Evolutionary conservation across 2,113 vertebrate genomes (phyloP), one percentile per base, ranked within the genome.

Genomic region (Macroglossus sobrinus): DNA sequence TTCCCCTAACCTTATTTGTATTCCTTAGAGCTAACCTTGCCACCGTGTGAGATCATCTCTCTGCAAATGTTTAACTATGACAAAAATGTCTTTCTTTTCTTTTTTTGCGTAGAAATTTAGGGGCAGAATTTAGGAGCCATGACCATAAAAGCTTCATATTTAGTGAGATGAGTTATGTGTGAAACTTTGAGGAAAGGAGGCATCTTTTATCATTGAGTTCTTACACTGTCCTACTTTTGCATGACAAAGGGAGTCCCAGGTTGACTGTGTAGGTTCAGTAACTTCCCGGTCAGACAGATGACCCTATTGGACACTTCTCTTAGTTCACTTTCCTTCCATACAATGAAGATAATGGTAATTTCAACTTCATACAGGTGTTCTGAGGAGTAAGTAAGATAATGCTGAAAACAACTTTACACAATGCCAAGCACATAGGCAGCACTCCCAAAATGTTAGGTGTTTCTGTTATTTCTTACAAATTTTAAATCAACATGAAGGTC

Each of bases 121-220:
- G 82, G 63, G 10, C 88, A 90, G 74, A 92, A 82, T 82, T 84
- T 94, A 84, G n/a, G 21, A 94, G 30, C 64, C 63, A 87, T 66
- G 28, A 88, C 33, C 66, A 84, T 38, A 57, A 92, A 35, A 7
- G 1, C 35, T 93, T 92, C 40, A 4, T 92, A 47, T 69, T 78
- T 82, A 84, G 94, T 72, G 50, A 85, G 14, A 91, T 45, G 38
- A 85, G 38, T 78, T 71, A 16, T 12, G 5, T 47, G n/a, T 24
- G 59, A 84, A 55, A 79, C 82, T 86, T 71, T 47, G 19, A 89
- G 28, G 61, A 69, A 91, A 35, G 4, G 47, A 24, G 55, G 0
- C 59, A 79, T 38, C 47, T 89, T 55, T 57, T 55, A 21, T 69
- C 74, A 79, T 8, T 55, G 14, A 87, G 18, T 35, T 84, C 53